phyloP scores from a whole-genome alignment of 2,797 vertebrate genomes.

The Lutjanus campechanus region DNA sequence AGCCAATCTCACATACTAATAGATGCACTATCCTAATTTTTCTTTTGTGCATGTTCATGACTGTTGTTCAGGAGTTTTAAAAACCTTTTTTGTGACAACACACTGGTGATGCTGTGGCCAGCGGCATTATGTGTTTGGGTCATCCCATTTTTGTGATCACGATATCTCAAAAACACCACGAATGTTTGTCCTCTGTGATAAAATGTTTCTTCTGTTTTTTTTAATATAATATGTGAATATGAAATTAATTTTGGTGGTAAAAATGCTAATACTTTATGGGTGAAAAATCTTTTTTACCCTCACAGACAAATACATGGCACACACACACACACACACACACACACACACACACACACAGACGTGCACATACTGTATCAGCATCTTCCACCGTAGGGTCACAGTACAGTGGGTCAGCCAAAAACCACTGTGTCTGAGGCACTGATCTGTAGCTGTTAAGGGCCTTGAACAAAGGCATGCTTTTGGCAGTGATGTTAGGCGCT shows the following conservation, averaged over 20 bases:
- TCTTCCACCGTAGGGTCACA: conserved; percentile 45
- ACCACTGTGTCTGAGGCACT: conserved; percentile 63
- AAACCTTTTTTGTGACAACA: too few species aligned
- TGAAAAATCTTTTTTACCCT: neutral
- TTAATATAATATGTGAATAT: too few species aligned
- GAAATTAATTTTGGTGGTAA: neutral
- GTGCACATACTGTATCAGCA: neutral
- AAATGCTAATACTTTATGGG: neutral
- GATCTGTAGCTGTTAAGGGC: conserved; percentile 71
- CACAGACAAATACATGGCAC: neutral
- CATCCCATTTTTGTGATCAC: too few species aligned
- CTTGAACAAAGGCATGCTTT: conserved; percentile 54
- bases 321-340: conserved; percentile 3
- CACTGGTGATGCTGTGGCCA: too few species aligned
- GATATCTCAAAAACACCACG: too few species aligned
- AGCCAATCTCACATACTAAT: too few species aligned
- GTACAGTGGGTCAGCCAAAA: conserved; percentile 66
- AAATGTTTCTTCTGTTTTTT: neutral
- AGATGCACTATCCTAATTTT: too few species aligned
- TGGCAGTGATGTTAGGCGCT: conserved; percentile 57
- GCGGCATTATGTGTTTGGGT: too few species aligned
- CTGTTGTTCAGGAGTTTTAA: too few species aligned
- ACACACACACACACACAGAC: neutral
- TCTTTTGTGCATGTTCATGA: too few species aligned
- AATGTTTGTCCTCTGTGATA: neutral